phyloP scores from a whole-genome alignment of 2,888 invertebrate genomes.

The Lacanobia oleracea region DNA sequence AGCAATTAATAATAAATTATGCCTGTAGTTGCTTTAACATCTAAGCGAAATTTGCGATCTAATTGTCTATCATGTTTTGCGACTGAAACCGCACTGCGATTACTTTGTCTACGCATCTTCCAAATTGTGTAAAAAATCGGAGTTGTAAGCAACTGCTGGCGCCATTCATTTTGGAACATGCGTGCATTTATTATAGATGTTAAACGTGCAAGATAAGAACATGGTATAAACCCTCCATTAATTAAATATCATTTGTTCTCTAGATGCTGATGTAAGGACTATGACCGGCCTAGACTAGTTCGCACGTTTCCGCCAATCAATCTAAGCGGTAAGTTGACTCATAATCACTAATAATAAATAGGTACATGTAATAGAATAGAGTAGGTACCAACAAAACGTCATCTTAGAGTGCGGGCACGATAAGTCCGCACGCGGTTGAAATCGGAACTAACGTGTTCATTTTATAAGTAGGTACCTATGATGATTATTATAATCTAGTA shows the following conservation, averaged over 20 bases:
- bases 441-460: too few species aligned
- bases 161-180: background rate
- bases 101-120: background rate
- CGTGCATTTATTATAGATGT: background rate
- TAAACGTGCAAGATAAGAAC: background rate
- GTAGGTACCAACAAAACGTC: too few species aligned
- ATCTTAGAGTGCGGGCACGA: too few species aligned
- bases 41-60: background rate
- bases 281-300: slow-evolving; percentile 22
- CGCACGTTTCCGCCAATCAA: slow-evolving; percentile 2
- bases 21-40: background rate
- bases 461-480: too few species aligned
- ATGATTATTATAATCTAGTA: too few species aligned
- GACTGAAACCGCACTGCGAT: background rate
- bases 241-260: slow-evolving; percentile 20
- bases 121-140: too few species aligned
- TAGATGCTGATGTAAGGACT: slow-evolving; percentile 31
- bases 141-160: background rate
- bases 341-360: background rate
- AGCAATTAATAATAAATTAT: background rate
- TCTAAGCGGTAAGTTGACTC: slow-evolving; percentile 29
- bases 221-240: background rate
- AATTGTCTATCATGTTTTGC: too few species aligned
- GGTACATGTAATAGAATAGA: too few species aligned
- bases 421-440: too few species aligned